Base-by-base conservation (phyloP, 2,797 vertebrate genomes). In the Leptatherina wallacei region DNA sequence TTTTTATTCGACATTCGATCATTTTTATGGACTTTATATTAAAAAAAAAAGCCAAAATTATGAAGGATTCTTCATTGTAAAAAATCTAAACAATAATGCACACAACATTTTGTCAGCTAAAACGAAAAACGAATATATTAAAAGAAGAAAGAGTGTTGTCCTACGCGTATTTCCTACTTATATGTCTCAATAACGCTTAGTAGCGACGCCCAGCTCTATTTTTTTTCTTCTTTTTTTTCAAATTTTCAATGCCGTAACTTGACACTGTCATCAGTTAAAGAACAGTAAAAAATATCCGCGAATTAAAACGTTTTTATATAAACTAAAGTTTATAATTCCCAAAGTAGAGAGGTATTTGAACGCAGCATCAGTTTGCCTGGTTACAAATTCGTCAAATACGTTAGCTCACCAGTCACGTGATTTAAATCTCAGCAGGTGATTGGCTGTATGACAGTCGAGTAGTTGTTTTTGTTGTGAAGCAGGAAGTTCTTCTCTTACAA, bases 391-490 rank as follows among this genome's bases (percentile, higher is more conserved):
- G 10, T 2, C 1, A 22, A 35, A 1, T 1, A 14, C 0, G 2
- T 78, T 81, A 86, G 44, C 10, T 92, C 85, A 89, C 1, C 1
- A 0, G 22, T 85, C 94, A 95, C 89, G 61, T 95, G 94, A 32
- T 29, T 29, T 0, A 13, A 44, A 59, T 4, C 0, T n/a, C n/a
- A 24, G 4, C 20, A 65, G 29, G 3, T 51, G 1, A 93, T 95
- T 95, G 92, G 94, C 58, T 65, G 38, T 0, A 8, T 38, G 57
- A 1, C 60, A n/a, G 71, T 59, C 80, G 69, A 71, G 68, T 20
- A 55, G 83, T 93, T 94, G 93, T 94, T 94, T 61, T 89, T 86
- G 65, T 90, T 74, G 16, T 33, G 71, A 86, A 88, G 2, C 73
- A 76, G 94, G 94, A 95, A 95, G 88, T 60, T 30, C 8, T 4